A percentile compares a stretch with the other conserved stretches of the same genome.
Evolutionary conservation across 2,113 vertebrate species (phyloP).

Genomic region (Datnioides undecimradiatus): DNA sequence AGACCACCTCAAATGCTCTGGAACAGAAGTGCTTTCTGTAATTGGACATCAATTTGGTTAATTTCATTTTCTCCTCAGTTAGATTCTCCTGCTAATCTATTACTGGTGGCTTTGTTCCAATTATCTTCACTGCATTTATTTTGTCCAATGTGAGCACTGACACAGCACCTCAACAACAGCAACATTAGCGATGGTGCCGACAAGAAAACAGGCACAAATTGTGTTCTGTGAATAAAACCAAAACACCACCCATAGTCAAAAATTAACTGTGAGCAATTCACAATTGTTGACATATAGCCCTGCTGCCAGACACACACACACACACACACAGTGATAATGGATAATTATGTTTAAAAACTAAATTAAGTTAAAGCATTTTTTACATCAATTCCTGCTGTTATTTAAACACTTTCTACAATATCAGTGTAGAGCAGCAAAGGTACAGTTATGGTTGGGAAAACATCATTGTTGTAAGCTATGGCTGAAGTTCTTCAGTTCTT

Average conservation of each 20-base stretch:
- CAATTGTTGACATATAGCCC: neutral
- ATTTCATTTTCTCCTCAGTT: neutral
- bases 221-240: neutral
- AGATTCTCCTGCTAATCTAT: neutral
- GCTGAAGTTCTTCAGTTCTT: too few species aligned
- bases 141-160: neutral
- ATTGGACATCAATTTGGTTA: neutral
- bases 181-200: neutral
- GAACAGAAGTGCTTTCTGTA: neutral
- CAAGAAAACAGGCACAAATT: neutral
- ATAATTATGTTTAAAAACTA: neutral
- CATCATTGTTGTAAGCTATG: too few species aligned
- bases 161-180: neutral
- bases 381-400: too few species aligned
- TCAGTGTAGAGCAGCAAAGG: neutral
- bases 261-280: too few species aligned
- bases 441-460: too few species aligned
- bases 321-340: neutral
- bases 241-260: neutral
- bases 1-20: neutral
- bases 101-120: neutral
- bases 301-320: neutral
- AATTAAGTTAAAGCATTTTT: too few species aligned
- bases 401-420: neutral
- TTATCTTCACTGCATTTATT: constrained; percentile 3